Base-by-base conservation (phyloP, 2,888 invertebrate species). In the Tyria jacobaeae region DNA sequence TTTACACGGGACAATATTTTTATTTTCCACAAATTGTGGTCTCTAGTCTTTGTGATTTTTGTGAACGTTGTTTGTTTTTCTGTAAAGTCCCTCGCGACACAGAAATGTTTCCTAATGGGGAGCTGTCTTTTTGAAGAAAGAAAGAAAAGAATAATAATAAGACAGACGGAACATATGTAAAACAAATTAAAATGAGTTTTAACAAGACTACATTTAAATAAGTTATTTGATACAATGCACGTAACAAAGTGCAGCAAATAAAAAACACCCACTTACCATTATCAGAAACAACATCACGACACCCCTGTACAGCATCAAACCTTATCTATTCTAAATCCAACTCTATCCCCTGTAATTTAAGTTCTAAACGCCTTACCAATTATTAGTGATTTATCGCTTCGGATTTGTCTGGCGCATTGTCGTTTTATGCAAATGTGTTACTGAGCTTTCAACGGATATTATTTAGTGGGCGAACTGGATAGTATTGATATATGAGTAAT, bases 381-480 rank as follows among this genome's bases (percentile, higher is more conserved):
- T 14, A 5, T 24, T 6, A 55, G 21, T 60, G 55, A 60, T 54
- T 50, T 60, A 50, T 55, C 31, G 12, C 50, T 17, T 6, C 41
- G 35, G 41, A 60, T 39, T 66, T 59, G 61, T 76, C 63, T 61
- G 57, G 64, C 70, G 70, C 70, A 70, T 70, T 67, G 71, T 70
- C 64, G 60, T 63, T 70, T 54, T 67, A 74, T 76, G 77, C 61
- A 70, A 74, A 74, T 76, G 31, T 3, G 17, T 50, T 44, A 25
- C 24, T 39, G 55, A 54, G 54, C 39, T 63, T 70, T 63, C 60
- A 72, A 76, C 62, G 41, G 39, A 5, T 39, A 25, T 60, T 53
- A 61, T 55, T 47, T 47, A 60, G 62, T 70, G 54, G 70, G 60
- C 31, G 57, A 56, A 59, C 60, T 62, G 76, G 73, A 47, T 52